Evolutionary conservation across 2,888 invertebrate species (phyloP), one percentile per base, ranked within the genome.

Genomic region (Aricia artaxerxes): DNA sequence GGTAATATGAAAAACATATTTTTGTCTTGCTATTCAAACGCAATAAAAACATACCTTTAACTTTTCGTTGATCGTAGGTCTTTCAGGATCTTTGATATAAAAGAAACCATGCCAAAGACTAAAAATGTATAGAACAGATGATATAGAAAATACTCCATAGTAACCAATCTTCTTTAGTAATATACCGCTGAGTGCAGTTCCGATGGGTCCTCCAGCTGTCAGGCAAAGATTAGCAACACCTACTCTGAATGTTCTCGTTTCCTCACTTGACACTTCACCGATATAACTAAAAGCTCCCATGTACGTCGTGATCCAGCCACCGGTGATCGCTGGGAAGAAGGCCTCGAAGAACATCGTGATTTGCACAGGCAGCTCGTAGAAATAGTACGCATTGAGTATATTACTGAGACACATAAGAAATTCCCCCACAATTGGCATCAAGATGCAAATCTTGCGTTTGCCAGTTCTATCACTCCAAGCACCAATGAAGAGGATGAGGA

Each of bases 391-490:
- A 80, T 95, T 95, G 0, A 95, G 77, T 13, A 95, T 91, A 49
- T 95, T 91, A 78, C 95, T 95, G 2, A 94, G 79, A 80, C 92
- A 92, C 83, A 92, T 92, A 0, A 95, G 80, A 1, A 95, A 83
- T 81, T 95, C 95, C 5, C 95, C 95, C 4, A 94, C 81, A 2
- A 96, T 91, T 0, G 96, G 96, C 2, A 95, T 83, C 0, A 96
- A 83, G 81, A 96, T 95, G 80, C 95, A 95, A 4, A 95, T 93
- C 83, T 95, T 96, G 69, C 95, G 88, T 73, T 94, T 91, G 3
- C 95, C 94, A 4, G 95, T 95, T 76, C 95, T 90, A 82, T 96
- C 96, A 80, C 95, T 95, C 96, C 96, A 96, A 0, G 95, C 95
- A 5, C 96, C 96, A 49, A 96, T 84, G 79, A 96, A 95, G 0